A percentile compares a stretch with the other conserved stretches of the same genome.
These are phyloP conservation scores for Manis javanica DNA, from an alignment of 2,797 vertebrate species.

Conservation along the genomic window DNA sequence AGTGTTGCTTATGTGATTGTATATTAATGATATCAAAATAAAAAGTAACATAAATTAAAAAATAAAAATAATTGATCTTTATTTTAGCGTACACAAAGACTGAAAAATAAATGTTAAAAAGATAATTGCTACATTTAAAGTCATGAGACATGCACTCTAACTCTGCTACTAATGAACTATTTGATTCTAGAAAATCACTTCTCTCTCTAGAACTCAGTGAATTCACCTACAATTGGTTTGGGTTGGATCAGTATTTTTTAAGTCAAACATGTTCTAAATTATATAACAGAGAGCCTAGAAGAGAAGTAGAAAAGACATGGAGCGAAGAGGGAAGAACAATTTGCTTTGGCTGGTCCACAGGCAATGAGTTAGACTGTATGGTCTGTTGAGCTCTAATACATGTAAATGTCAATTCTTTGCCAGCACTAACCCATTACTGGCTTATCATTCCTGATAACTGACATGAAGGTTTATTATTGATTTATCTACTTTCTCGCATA, in stretches of 20 bases:
- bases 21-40: too few species aligned
- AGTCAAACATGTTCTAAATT: slow-evolving; percentile 8
- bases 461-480: background rate
- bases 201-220: background rate
- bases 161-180: background rate
- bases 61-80: background rate
- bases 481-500: background rate
- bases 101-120: background rate
- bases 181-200: background rate
- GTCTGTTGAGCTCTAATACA: background rate
- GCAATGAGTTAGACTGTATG: background rate
- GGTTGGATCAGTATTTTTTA: background rate
- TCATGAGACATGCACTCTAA: background rate
- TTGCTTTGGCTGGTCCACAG: background rate
- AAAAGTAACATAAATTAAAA: too few species aligned
- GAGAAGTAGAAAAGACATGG: background rate
- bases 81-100: background rate
- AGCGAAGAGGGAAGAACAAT: background rate
- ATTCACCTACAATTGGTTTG: background rate
- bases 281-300: background rate
- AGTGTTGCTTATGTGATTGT: too few species aligned
- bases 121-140: background rate
- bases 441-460: background rate
- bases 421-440: background rate
- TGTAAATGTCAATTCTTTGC: background rate